Conservation (phyloP, 2,888 invertebrate species). For the Liposcelis brunnea region DNA sequence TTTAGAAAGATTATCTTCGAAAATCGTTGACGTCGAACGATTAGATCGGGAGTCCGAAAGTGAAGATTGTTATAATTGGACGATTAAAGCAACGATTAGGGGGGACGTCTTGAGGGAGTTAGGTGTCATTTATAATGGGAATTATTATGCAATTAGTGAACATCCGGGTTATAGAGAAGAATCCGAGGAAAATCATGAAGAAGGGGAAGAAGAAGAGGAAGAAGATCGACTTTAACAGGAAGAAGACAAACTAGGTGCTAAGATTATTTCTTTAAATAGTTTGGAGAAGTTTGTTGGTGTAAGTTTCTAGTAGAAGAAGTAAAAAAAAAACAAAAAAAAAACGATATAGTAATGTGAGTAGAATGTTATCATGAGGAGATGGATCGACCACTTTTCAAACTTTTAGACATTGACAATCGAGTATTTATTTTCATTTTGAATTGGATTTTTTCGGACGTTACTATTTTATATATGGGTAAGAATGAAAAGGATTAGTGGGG, state of each 20-base stretch:
- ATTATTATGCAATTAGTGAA: constrained; percentile 88
- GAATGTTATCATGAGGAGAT: too few species aligned
- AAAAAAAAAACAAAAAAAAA: too few species aligned
- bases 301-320: too few species aligned
- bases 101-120: constrained; percentile 81
- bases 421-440: too few species aligned
- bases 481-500: too few species aligned
- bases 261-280: background rate
- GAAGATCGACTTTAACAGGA: constrained; percentile 37
- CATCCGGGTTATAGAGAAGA: constrained; percentile 87
- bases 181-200: constrained; percentile 69
- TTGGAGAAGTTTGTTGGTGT: too few species aligned
- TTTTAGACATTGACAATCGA: too few species aligned
- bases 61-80: constrained; percentile 91
- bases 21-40: constrained; percentile 84
- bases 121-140: constrained; percentile 87
- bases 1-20: constrained; percentile 77
- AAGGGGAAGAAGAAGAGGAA: constrained; percentile 69
- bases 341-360: too few species aligned
- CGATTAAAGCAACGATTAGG: constrained; percentile 85
- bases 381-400: too few species aligned
- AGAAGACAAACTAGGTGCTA: background rate
- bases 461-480: too few species aligned
- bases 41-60: constrained; percentile 82
- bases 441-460: too few species aligned